These are phyloP conservation scores for Penaeus chinensis DNA, from an alignment of 1,140 invertebrate species.

Conservation along the genomic window DNA sequence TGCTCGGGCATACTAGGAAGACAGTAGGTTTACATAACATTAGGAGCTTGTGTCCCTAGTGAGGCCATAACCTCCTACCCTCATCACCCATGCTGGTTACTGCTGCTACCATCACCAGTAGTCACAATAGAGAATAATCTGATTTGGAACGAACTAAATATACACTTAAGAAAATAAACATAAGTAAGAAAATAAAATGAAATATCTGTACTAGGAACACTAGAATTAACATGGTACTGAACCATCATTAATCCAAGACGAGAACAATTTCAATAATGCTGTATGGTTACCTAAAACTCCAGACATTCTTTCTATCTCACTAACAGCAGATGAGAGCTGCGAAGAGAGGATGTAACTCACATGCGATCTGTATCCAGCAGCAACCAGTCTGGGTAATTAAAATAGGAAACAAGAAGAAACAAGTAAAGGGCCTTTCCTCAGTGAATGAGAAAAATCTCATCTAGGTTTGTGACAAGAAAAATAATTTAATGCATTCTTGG, in stretches of 20 bases:
- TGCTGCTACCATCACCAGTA: constrained; percentile 17
- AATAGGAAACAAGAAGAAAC: constrained; percentile 45
- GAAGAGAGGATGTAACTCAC: too few species aligned
- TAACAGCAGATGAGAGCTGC: too few species aligned
- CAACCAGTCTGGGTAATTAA: constrained; percentile 41
- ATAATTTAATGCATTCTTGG: constrained; percentile 58
- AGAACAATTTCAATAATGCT: too few species aligned
- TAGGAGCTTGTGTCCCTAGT: constrained; percentile 33
- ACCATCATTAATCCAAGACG: too few species aligned
- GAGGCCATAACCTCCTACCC: constrained; percentile 24
- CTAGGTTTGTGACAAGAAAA: constrained; percentile 53
- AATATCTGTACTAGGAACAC: too few species aligned
- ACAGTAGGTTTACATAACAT: constrained; percentile 33
- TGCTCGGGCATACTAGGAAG: constrained; percentile 46
- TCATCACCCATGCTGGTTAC: constrained; percentile 31
- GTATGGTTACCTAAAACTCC: too few species aligned
- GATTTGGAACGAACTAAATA: constrained; percentile 5
- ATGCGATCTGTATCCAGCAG: constrained; percentile 15
- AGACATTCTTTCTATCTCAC: too few species aligned
- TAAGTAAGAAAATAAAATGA: too few species aligned
- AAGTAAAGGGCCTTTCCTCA: constrained; percentile 21
- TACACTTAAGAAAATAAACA: constrained; percentile 2
- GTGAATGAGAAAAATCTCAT: constrained; percentile 49
- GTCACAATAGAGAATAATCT: neutral
- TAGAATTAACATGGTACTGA: too few species aligned